phyloP scores from a whole-genome alignment of 2,113 vertebrate species.

The Sakesphorus luctuosus region DNA sequence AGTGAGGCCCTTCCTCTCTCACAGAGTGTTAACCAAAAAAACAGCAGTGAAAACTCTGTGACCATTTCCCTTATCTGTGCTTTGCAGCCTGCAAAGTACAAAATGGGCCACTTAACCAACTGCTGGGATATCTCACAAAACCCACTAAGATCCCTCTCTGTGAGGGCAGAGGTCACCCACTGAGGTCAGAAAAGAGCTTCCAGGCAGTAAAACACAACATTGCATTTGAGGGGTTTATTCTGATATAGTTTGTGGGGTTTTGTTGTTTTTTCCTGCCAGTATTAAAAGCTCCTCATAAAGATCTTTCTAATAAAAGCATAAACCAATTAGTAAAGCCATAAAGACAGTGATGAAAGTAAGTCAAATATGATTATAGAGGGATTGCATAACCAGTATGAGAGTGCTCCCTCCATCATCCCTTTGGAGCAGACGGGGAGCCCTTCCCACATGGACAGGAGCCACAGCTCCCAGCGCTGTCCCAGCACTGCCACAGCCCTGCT shows the following conservation, averaged over 20 bases:
- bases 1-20: background rate
- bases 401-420: background rate
- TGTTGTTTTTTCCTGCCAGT: background rate
- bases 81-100: background rate
- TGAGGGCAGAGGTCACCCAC: background rate
- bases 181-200: background rate
- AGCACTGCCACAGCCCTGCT: background rate
- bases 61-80: background rate
- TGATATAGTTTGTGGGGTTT: background rate
- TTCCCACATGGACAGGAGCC: rapidly evolving
- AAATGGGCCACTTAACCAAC: background rate
- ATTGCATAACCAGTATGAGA: background rate
- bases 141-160: background rate
- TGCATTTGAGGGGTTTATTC: background rate
- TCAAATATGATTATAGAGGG: background rate
- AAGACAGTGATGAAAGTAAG: background rate
- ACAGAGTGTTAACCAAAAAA: background rate
- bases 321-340: background rate
- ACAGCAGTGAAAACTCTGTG: background rate
- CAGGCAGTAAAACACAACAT: background rate
- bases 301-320: background rate
- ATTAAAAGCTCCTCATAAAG: slow-evolving; percentile 8
- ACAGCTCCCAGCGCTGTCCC: background rate
- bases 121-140: background rate
- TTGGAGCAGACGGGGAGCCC: rapidly evolving